Evolutionary conservation across 2,113 vertebrate genomes (phyloP).

Genomic region (Pluvialis apricaria): DNA sequence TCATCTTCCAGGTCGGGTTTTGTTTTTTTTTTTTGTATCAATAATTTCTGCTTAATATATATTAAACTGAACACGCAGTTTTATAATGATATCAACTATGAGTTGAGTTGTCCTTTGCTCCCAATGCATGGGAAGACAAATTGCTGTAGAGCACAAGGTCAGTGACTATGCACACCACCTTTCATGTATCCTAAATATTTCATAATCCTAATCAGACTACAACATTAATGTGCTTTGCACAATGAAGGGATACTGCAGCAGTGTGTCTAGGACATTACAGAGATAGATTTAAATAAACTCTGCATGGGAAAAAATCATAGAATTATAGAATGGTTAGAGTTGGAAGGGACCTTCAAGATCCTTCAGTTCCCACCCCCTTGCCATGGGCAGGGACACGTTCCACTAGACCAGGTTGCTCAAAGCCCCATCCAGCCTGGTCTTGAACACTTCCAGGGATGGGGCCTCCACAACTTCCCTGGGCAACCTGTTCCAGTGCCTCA

Average conservation of each 20-base stretch:
- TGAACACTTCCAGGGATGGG: no score
- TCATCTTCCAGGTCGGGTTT: not conserved
- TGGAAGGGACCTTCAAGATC: no score
- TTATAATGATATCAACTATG: not conserved
- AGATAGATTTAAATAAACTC: not conserved
- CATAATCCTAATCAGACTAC: not conserved
- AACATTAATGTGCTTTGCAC: not conserved
- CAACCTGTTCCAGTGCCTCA: no score
- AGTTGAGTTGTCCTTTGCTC: not conserved
- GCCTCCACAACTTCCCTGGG: no score
- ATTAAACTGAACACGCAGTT: not conserved
- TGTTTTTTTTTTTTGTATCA: not conserved
- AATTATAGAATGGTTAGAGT: no score
- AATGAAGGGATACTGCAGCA: not conserved
- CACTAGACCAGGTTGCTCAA: no score
- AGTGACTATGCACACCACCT: not conserved
- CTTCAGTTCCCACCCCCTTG: no score
- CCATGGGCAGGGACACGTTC: no score
- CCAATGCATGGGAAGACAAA: not conserved
- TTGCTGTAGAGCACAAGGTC: not conserved
- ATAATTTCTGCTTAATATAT: not conserved
- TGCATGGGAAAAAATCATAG: rapidly evolving
- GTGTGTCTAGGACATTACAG: not conserved
- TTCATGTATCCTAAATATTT: not conserved
- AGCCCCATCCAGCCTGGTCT: no score